A percentile compares a stretch with the other conserved stretches of the same genome.
phyloP scores from a whole-genome alignment of 2,888 invertebrate genomes.

The Ganaspis brasiliensis region DNA sequence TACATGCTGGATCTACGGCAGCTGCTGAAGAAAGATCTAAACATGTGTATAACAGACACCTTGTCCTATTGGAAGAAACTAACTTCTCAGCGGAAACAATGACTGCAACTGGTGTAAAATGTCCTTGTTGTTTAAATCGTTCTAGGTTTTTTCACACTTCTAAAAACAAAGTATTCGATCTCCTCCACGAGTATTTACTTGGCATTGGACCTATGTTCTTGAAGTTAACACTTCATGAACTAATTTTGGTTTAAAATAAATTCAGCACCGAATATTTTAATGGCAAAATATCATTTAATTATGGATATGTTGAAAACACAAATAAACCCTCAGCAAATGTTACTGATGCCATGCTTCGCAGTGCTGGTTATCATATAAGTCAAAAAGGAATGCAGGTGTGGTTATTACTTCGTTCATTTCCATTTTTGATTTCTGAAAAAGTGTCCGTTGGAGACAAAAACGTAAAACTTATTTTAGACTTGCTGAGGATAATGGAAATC shows the following conservation, averaged over 20 bases:
- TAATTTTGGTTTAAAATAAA: too few species aligned
- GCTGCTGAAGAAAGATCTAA: too few species aligned
- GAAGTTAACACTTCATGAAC: too few species aligned
- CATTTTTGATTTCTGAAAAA: constrained; percentile 54
- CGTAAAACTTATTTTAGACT: constrained; percentile 43
- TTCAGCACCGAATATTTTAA: not conserved
- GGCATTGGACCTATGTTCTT: too few species aligned
- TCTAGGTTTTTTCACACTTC: too few species aligned
- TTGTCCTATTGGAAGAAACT: too few species aligned
- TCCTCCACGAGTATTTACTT: too few species aligned
- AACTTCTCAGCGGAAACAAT: too few species aligned
- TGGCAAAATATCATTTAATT: constrained; percentile 8
- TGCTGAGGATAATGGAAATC: constrained; percentile 51
- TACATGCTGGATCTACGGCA: not conserved
- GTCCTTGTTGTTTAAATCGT: too few species aligned
- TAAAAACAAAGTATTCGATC: too few species aligned
- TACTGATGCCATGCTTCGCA: constrained; percentile 46
- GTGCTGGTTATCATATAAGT: constrained; percentile 45
- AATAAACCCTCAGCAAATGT: constrained; percentile 52
- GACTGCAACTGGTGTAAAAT: too few species aligned
- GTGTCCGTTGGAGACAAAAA: constrained; percentile 47
- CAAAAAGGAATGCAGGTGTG: constrained; percentile 58
- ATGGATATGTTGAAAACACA: not conserved
- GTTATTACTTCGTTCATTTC: constrained; percentile 50
- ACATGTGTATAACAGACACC: too few species aligned